Evolutionary conservation across 2,888 invertebrate species (phyloP).

Genomic region (Sclerodermus sp.): DNA sequence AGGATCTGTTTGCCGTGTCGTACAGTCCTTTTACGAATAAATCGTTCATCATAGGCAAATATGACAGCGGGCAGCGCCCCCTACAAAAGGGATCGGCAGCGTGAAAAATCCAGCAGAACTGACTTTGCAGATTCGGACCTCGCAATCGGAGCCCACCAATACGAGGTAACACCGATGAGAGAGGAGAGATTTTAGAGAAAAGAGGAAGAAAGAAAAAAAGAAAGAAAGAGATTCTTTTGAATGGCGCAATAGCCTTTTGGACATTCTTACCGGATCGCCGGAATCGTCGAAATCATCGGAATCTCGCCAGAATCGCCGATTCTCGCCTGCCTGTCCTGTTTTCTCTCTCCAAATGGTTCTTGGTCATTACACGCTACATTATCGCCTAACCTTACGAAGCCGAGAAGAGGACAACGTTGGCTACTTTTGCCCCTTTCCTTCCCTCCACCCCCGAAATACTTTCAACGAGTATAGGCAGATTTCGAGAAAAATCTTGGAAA

Average conservation of each 20-base stretch:
- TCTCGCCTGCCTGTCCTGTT: too few species aligned
- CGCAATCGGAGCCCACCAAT: constrained; percentile 25
- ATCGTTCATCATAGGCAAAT: constrained; percentile 58
- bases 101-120: constrained; percentile 54
- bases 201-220: too few species aligned
- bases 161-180: constrained; percentile 12
- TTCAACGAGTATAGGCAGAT: too few species aligned
- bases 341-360: too few species aligned
- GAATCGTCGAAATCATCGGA: neutral
- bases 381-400: too few species aligned
- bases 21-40: constrained; percentile 28
- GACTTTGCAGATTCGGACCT: constrained; percentile 54
- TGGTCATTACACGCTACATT: too few species aligned
- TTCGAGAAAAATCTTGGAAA: too few species aligned
- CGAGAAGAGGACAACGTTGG: too few species aligned
- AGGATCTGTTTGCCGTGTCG: constrained; percentile 36
- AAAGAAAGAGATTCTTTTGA: constrained; percentile 2
- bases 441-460: too few species aligned
- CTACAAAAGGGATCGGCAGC: constrained; percentile 46
- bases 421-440: too few species aligned
- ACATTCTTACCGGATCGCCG: neutral
- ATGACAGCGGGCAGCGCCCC: constrained; percentile 54
- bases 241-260: constrained; percentile 5
- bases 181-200: constrained; percentile 1
- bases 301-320: too few species aligned